phyloP scores from a whole-genome alignment of 1,140 invertebrate species.

The Xylocopa sonorina region DNA sequence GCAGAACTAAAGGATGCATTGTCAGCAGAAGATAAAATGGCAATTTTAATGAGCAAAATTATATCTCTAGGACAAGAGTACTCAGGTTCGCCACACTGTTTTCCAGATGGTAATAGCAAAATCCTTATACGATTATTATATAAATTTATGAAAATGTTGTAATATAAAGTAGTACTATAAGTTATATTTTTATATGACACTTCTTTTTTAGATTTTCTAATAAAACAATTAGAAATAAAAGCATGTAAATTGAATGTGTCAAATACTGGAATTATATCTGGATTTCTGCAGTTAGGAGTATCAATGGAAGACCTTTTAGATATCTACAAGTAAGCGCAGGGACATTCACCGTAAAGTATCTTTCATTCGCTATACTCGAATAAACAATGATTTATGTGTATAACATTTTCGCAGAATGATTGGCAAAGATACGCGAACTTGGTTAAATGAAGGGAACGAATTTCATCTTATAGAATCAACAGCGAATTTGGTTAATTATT shows the following conservation, averaged over 20 bases:
- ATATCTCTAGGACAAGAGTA: slow-evolving; percentile 88
- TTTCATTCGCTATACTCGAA: not conserved
- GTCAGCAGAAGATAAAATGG: slow-evolving; percentile 85
- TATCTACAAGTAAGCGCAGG: slow-evolving; percentile 86
- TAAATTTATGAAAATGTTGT: not conserved
- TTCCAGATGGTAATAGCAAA: slow-evolving; percentile 85
- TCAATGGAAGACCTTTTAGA: slow-evolving; percentile 88
- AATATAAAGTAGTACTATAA: not conserved
- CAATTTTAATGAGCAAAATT: slow-evolving; percentile 88
- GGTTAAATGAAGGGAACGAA: slow-evolving; percentile 90
- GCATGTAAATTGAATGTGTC: slow-evolving; percentile 87
- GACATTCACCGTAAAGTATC: not conserved
- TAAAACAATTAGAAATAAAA: slow-evolving; percentile 88
- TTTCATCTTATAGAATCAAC: slow-evolving; percentile 88
- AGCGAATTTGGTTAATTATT: slow-evolving; percentile 85
- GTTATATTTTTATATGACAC: not conserved
- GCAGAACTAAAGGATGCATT: slow-evolving; percentile 75
- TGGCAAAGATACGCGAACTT: slow-evolving; percentile 88
- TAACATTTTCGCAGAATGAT: slow-evolving; percentile 83
- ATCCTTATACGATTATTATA: not conserved
- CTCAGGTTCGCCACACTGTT: slow-evolving; percentile 88
- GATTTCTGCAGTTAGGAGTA: slow-evolving; percentile 87
- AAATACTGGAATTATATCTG: slow-evolving; percentile 86
- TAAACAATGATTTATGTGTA: slow-evolving; percentile 12
- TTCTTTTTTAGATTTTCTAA: slow-evolving; percentile 85